Evolutionary conservation across 2,888 invertebrate species (phyloP).

Genomic region (Troglohyphantes excavatus): DNA sequence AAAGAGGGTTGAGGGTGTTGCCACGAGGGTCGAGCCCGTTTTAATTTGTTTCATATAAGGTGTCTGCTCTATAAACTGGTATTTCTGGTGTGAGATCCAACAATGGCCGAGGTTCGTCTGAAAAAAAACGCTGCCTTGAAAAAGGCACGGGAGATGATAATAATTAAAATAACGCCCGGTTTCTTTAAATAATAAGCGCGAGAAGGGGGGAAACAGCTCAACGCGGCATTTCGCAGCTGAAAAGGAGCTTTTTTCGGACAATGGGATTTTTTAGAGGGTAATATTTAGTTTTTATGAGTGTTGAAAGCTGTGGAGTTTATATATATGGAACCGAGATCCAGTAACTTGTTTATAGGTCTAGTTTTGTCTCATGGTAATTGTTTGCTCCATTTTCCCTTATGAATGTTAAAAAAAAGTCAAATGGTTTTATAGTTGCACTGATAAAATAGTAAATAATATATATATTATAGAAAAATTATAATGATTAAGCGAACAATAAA

Average conservation of each 20-base stretch:
- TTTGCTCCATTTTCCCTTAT: too few relatives aligned
- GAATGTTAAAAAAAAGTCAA: too few relatives aligned
- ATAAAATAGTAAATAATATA: too few relatives aligned
- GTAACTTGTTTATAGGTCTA: neutral
- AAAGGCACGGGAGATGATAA: conserved; percentile 24
- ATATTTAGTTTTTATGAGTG: neutral
- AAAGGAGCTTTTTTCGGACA: neutral
- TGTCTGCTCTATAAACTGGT: conserved; percentile 53
- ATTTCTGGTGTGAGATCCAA: conserved; percentile 55
- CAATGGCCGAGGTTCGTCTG: conserved; percentile 19
- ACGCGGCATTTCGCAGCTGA: neutral
- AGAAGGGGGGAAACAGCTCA: neutral
- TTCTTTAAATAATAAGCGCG: neutral
- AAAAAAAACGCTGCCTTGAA: neutral
- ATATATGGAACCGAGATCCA: neutral
- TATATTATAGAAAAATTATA: too few relatives aligned
- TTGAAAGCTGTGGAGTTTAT: neutral
- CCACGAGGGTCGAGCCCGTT: conserved; percentile 50
- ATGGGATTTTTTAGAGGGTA: neutral
- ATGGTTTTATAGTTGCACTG: too few relatives aligned
- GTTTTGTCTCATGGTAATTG: too few relatives aligned
- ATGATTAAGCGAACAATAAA: too few relatives aligned
- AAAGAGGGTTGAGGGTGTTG: conserved; percentile 46
- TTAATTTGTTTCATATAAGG: conserved; percentile 63
- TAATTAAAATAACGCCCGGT: conserved; percentile 45